Evolutionary conservation across 2,888 invertebrate genomes (phyloP).

Genomic region (Lacanobia oleracea): DNA sequence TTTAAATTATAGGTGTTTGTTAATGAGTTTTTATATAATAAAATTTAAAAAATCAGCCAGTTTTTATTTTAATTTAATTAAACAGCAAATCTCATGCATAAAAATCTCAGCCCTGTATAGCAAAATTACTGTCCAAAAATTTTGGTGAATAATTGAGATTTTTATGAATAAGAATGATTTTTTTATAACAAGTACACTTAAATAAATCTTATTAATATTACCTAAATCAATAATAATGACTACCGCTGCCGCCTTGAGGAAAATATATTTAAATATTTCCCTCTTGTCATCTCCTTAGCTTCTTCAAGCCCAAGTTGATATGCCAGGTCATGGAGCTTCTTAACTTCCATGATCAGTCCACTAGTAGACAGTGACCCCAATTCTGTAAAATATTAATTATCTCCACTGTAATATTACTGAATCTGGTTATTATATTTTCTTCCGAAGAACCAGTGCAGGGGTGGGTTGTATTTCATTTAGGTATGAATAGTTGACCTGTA

Average conservation of each 20-base stretch:
- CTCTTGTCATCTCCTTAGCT: slow-evolving; percentile 98
- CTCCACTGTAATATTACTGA: too few species aligned
- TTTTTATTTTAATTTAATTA: slow-evolving; percentile 22
- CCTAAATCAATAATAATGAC: slow-evolving; percentile 21
- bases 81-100: background rate
- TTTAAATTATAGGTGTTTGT: slow-evolving; percentile 59
- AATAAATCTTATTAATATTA: slow-evolving; percentile 29
- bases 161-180: background rate
- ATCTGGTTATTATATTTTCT: background rate
- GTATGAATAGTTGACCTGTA: too few species aligned
- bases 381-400: slow-evolving; percentile 87
- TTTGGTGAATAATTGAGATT: background rate
- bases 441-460: too few species aligned
- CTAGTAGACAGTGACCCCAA: slow-evolving; percentile 94
- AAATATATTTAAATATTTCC: slow-evolving; percentile 97
- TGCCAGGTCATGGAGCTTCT: slow-evolving; percentile 97
- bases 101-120: background rate
- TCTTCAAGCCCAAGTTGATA: slow-evolving; percentile 98
- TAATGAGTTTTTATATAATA: slow-evolving; percentile 52
- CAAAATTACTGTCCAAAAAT: background rate
- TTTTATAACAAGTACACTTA: too few species aligned
- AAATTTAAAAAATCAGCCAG: slow-evolving; percentile 35
- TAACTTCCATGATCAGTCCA: slow-evolving; percentile 97
- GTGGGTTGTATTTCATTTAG: background rate
- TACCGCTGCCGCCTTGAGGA: slow-evolving; percentile 81